phyloP scores from a whole-genome alignment of 2,797 vertebrate genomes.

The Aeoliscus strigatus region DNA sequence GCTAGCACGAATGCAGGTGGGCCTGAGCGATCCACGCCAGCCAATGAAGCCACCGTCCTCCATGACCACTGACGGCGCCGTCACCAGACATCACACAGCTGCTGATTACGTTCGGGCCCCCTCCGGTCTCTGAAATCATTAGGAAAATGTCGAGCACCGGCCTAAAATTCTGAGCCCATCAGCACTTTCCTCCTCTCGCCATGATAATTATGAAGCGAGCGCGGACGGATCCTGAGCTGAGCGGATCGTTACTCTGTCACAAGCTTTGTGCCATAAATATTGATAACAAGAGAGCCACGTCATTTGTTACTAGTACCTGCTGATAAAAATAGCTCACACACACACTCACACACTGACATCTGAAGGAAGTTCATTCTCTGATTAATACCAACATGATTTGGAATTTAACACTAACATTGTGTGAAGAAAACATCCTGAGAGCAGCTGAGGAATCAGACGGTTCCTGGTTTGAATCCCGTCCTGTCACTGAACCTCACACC shows the following conservation, averaged over 20 bases:
- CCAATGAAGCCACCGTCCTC: no score
- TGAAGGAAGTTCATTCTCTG: constrained; percentile 65
- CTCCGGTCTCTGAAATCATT: constrained; percentile 76
- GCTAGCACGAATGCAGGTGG: no score
- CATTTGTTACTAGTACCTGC: constrained; percentile 76
- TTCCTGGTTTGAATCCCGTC: no score
- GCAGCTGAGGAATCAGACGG: no score
- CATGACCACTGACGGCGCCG: constrained; percentile 38
- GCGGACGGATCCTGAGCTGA: no score
- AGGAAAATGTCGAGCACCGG: constrained; percentile 68
- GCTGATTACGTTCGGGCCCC: constrained; percentile 74
- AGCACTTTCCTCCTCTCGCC: constrained; percentile 72
- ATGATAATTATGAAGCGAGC: constrained; percentile 74
- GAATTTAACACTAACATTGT: no score
- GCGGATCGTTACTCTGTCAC: constrained; percentile 75
- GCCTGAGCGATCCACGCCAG: no score
- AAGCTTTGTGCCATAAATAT: constrained; percentile 80
- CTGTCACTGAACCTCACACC: no score
- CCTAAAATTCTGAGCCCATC: constrained; percentile 70
- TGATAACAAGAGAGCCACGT: constrained; percentile 75
- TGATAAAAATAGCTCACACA: constrained; percentile 81
- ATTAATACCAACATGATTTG: no score
- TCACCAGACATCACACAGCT: constrained; percentile 57
- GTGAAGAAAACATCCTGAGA: no score
- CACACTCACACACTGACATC: no score